Percentiles rank a stretch among this genome's conserved stretches.
Evolutionary conservation across 2,113 vertebrate species (phyloP).

Genomic region (Prolemur simus): DNA sequence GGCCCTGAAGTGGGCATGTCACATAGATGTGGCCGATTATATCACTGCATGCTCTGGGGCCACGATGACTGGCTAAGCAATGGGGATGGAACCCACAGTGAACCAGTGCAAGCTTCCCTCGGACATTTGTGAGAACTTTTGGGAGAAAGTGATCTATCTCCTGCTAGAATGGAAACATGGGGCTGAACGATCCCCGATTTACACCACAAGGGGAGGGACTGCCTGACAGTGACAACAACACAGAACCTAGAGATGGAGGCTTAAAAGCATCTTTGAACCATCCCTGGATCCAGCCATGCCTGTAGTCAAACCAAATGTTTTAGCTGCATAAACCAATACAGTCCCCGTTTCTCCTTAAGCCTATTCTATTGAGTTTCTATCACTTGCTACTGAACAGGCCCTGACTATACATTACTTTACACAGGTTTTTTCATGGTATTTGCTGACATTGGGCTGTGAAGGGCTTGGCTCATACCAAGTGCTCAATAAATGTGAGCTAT

Average conservation of each 20-base stretch:
- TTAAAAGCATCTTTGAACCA: not conserved
- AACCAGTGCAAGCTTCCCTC: not conserved
- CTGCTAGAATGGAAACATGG: not conserved
- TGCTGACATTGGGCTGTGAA: not conserved
- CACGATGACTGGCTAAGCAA: not conserved
- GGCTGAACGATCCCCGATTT: not conserved
- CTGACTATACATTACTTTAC: not conserved
- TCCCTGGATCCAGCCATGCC: conserved; percentile 40
- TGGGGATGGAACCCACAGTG: not conserved
- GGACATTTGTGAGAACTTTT: not conserved
- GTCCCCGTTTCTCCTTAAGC: not conserved
- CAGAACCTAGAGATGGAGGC: not conserved
- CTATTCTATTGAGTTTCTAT: not conserved
- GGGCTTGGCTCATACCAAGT: not conserved
- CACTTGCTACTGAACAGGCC: not conserved
- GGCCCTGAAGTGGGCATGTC: not conserved
- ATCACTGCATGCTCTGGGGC: not conserved
- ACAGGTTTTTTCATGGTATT: not conserved
- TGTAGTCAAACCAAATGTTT: not conserved
- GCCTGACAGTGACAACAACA: not conserved
- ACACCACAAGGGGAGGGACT: not conserved
- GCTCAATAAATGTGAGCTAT: not conserved
- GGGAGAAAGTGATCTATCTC: not conserved
- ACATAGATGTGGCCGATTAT: not conserved
- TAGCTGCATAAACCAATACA: not conserved